Evolutionary conservation across 2,797 vertebrate genomes (phyloP).

Genomic region (Sebastolobus altivelis): DNA sequence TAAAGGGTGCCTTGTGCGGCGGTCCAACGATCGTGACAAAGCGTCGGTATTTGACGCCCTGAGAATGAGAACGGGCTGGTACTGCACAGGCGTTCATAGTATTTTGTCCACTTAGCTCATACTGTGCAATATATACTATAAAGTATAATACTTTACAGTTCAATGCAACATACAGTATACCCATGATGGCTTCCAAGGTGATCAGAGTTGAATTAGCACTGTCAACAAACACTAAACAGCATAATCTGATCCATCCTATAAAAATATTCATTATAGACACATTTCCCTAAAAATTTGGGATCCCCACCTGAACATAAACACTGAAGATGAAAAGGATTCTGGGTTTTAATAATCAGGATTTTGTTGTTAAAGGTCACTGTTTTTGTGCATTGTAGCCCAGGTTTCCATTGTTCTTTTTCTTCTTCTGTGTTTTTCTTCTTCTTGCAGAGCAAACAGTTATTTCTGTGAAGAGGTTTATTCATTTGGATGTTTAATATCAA

Average conservation of each 20-base stretch:
- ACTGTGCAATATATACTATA: neutral
- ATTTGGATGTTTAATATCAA: neutral
- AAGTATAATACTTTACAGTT: neutral
- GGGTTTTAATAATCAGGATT: neutral
- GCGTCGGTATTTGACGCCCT: too few species aligned
- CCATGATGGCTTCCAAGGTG: neutral
- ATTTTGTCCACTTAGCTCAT: neutral
- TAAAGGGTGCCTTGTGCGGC: too few species aligned
- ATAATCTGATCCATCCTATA: neutral
- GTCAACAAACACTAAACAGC: neutral
- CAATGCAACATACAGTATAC: neutral
- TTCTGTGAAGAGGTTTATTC: neutral
- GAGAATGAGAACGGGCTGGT: neutral
- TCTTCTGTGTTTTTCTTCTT: neutral
- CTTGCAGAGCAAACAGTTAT: neutral
- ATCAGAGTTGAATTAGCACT: neutral
- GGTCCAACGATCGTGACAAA: too few species aligned
- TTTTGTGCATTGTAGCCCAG: too few species aligned
- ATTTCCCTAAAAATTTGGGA: too few species aligned
- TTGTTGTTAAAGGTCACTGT: neutral
- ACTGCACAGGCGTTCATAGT: neutral
- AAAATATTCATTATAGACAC: neutral
- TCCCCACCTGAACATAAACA: neutral
- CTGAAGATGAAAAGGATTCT: neutral
- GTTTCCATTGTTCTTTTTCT: neutral